Evolutionary conservation across 2,113 vertebrate genomes (phyloP), one percentile per base, ranked within the genome.

Genomic region (Nansenia antarctica): DNA sequence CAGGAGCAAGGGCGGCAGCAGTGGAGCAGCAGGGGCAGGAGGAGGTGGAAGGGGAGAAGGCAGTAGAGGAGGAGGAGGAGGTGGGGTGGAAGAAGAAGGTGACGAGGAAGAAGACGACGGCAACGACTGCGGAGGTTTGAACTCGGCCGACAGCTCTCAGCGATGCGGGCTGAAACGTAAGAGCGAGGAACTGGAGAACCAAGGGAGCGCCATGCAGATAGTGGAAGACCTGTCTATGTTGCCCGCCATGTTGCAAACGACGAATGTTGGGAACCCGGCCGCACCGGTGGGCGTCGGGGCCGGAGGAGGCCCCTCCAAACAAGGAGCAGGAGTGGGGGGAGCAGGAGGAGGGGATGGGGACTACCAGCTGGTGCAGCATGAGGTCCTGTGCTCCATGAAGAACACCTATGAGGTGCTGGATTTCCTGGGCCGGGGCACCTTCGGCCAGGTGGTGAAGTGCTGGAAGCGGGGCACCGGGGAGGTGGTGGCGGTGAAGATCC

Each of bases 141-240:
- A 94, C 86, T 91, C 90, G 82, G 85, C 92, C 60, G 95, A 96
- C 78, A 90, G 93, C 85, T 87, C 94, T 85, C 96, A 95, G 94
- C 88, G 95, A 98, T 98, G 97, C 72, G 97, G 97, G 84, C 86
- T 98, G 92, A 99, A 99, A 95, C 96, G 98, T 94, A 99, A 99
- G 90, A 98, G 96, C 30, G 94, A 98, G 86, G 98, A 98, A 85
- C 83, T 98, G 82, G 96, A 97, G 76, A 96, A 92, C 78, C 93
- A 91, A 55, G 92, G 87, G 84, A 79, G 94, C 94, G 79, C 92
- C 76, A 99, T 99, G 98, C 98, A 99, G 95, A 99, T 99, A 83
- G 96, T 99, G 0, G 98, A 99, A 75, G 98, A 98, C 72, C 93
- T 97, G 90, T 94, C 97, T 83, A 91, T 99, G 88, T 92, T 98